Evolutionary conservation across 2,888 invertebrate genomes (phyloP), one percentile per base, ranked within the genome.

Genomic region (Dynastes hyllus): DNA sequence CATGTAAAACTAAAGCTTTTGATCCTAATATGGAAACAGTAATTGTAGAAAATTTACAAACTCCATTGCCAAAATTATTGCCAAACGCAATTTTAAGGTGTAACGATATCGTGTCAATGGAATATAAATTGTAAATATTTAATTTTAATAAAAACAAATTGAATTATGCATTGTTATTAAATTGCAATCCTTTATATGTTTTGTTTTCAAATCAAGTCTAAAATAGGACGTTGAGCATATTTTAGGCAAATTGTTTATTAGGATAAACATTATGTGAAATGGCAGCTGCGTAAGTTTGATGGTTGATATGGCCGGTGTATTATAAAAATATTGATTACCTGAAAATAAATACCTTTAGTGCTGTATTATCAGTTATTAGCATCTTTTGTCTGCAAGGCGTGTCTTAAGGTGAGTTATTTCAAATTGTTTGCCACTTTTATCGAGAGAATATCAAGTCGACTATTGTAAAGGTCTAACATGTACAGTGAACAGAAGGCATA

Each of bases 31-130:
- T 87, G 82, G 84, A 87, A 80, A 86, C 87, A 80, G 79, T 88
- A n/a, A 77, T 88, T 29, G 87, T 88, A 1, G 86, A 88, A 81
- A 84, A 88, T 82, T 82, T 89, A 32, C 79, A 82, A 71, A 87
- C 88, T 32, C 85, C 86, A 27, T 80, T 83, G 69, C 84, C 85
- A 4, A 77, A 78, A 67, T 77, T 82, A 8, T 78, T 87, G 29
- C 81, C 83, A 67, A 83, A 80, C 55, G 87, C 87, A 32, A 84
- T 86, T 73, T 80, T 89, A 63, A 83, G 88, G 81, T 84, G 85
- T 27, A 85, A 81, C 79, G 88, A 89, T 84, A 85, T 89, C 61
- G 84, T 85, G 79, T 85, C 84, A 5, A 83, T 85, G 69, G 76
- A 84, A 78, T 84, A 81, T 78, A 79, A 81, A 73, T 58, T 81